Evolutionary conservation across 2,113 vertebrate species (phyloP).

Genomic region (Elanus axillaris): DNA sequence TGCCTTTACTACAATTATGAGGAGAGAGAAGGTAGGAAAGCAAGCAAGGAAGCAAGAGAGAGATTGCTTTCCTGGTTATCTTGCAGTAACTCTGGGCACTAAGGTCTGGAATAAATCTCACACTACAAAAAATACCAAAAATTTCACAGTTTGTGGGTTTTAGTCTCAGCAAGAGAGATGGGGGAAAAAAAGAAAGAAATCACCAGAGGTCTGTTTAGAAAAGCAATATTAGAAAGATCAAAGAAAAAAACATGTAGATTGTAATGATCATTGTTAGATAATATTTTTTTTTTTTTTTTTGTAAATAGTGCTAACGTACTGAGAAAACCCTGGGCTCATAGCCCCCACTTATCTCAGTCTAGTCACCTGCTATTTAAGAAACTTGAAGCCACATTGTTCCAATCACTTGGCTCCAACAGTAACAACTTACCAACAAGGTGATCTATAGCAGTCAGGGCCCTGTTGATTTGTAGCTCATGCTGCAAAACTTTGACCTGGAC

Average conservation of each 20-base stretch:
- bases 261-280: background rate
- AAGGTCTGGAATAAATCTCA: background rate
- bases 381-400: background rate
- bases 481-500: background rate
- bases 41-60: background rate
- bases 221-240: background rate
- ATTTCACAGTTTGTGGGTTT: background rate
- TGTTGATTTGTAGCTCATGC: background rate
- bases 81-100: background rate
- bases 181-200: background rate
- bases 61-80: background rate
- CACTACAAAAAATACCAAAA: background rate
- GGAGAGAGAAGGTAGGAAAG: background rate
- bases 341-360: background rate
- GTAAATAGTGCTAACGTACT: background rate
- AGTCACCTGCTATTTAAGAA: background rate
- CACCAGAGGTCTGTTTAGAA: background rate
- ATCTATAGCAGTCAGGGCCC: background rate
- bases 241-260: background rate
- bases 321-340: background rate
- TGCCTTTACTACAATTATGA: background rate
- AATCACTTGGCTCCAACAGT: background rate
- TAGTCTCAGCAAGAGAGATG: background rate
- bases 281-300: background rate
- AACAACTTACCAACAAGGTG: background rate